These are phyloP conservation scores for Pseudeuparius sepicola DNA, from an alignment of 2,888 invertebrate species.

Conservation along the genomic window DNA sequence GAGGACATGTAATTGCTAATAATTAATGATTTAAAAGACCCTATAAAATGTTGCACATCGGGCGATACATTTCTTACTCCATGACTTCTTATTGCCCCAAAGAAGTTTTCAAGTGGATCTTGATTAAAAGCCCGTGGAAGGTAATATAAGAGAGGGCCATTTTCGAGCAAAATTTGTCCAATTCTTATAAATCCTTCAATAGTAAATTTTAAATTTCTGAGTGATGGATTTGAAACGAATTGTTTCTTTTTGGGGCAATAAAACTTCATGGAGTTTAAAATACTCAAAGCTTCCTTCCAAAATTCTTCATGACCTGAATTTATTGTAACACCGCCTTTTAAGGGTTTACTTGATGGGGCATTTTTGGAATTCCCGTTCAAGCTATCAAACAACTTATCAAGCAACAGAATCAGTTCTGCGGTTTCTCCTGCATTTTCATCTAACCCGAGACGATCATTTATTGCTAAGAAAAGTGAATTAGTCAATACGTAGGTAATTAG, in stretches of 20 bases:
- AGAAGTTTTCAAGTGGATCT: constrained; percentile 17
- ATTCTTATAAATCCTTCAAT: constrained; percentile 10
- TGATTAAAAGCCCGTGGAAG: constrained; percentile 16
- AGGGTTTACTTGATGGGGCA: constrained; percentile 12
- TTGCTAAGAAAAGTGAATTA: constrained; percentile 14
- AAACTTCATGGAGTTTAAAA: constrained; percentile 17
- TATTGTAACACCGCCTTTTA: constrained; percentile 15
- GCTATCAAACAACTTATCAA: constrained; percentile 19
- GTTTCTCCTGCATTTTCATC: constrained; percentile 15
- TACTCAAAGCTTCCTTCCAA: constrained; percentile 15
- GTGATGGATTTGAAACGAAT: constrained; percentile 10
- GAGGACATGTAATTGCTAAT: constrained; percentile 16
- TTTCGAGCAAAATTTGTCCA: constrained; percentile 9
- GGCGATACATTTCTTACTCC: constrained; percentile 15
- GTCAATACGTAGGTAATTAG: background rate
- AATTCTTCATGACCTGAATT: constrained; percentile 17
- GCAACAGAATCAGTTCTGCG: constrained; percentile 18
- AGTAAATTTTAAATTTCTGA: constrained; percentile 12
- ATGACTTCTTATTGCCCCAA: constrained; percentile 15
- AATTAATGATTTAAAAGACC: constrained; percentile 15
- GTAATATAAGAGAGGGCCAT: constrained; percentile 12
- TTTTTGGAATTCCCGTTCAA: constrained; percentile 14
- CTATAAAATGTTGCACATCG: constrained; percentile 13
- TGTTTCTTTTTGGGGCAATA: constrained; percentile 15
- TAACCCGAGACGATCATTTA: constrained; percentile 11